phyloP scores from a whole-genome alignment of 2,113 vertebrate genomes.

The Neotoma lepida region DNA sequence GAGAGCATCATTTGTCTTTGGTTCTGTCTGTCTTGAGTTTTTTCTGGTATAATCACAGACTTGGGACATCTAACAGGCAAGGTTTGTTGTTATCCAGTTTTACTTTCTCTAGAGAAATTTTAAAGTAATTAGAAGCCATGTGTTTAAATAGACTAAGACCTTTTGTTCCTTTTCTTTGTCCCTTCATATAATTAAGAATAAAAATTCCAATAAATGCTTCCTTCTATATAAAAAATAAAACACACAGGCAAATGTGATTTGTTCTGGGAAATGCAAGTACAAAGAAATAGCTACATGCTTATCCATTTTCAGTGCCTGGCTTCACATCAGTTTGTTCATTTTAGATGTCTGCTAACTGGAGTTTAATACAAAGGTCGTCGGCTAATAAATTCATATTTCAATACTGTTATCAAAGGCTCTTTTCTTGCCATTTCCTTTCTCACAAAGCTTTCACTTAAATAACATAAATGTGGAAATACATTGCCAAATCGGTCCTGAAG shows the following conservation, averaged over 20 bases:
- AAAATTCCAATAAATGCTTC: neutral
- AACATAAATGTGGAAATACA: neutral
- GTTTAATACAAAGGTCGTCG: neutral
- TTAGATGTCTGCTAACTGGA: neutral
- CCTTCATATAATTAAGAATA: neutral
- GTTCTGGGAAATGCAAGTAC: neutral
- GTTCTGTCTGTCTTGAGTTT: neutral
- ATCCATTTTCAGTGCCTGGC: neutral
- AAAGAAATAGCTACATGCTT: neutral
- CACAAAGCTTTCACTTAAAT: constrained; percentile 35
- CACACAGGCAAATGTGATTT: neutral
- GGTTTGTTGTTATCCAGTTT: neutral
- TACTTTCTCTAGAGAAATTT: neutral
- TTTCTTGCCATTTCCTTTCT: neutral
- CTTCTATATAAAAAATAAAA: neutral
- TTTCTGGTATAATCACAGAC: neutral
- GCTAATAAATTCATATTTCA: constrained; percentile 29
- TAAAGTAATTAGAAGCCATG: neutral
- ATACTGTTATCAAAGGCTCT: neutral
- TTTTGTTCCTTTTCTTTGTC: neutral
- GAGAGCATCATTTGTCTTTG: neutral
- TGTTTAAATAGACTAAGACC: neutral
- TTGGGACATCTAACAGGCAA: neutral
- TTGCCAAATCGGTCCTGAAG: neutral
- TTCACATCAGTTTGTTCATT: neutral